These are phyloP conservation scores for Parnassius mnemosyne DNA, from an alignment of 2,888 invertebrate genomes.

Conservation along the genomic window DNA sequence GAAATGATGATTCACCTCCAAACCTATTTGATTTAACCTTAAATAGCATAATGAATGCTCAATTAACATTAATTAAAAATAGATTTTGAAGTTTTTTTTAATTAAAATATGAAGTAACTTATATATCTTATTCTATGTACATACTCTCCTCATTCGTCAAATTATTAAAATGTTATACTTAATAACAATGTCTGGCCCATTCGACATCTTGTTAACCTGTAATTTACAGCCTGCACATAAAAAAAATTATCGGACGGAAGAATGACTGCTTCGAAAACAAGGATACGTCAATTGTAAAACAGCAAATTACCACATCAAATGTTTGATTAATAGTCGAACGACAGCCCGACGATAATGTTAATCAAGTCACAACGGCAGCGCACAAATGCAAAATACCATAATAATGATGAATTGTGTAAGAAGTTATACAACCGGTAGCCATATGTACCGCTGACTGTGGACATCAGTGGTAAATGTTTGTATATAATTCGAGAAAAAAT, in stretches of 20 bases:
- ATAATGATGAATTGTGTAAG: constrained; percentile 33
- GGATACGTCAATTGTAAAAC: constrained; percentile 51
- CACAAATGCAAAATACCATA: constrained; percentile 52
- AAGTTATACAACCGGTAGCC: constrained; percentile 61
- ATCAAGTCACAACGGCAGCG: constrained; percentile 43
- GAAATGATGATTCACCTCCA: too few relatives aligned
- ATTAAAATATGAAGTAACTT: too few relatives aligned
- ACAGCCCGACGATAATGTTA: constrained; percentile 50
- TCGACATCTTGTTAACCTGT: constrained; percentile 9
- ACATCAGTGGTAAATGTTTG: too few relatives aligned
- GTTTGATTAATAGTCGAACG: constrained; percentile 46
- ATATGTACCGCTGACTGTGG: constrained; percentile 28
- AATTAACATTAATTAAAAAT: too few relatives aligned
- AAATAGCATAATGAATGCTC: too few relatives aligned
- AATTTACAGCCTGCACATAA: too few relatives aligned
- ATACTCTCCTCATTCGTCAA: too few relatives aligned
- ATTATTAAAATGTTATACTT: background rate
- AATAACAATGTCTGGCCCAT: constrained; percentile 11
- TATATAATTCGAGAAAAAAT: too few relatives aligned
- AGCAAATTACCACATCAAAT: constrained; percentile 50
- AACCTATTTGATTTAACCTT: too few relatives aligned
- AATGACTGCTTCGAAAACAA: constrained; percentile 26
- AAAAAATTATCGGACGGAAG: constrained; percentile 27
- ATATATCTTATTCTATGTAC: too few relatives aligned
- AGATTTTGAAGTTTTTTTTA: too few relatives aligned